phyloP scores from a whole-genome alignment of 2,888 invertebrate species.

The Dolomedes plantarius region DNA sequence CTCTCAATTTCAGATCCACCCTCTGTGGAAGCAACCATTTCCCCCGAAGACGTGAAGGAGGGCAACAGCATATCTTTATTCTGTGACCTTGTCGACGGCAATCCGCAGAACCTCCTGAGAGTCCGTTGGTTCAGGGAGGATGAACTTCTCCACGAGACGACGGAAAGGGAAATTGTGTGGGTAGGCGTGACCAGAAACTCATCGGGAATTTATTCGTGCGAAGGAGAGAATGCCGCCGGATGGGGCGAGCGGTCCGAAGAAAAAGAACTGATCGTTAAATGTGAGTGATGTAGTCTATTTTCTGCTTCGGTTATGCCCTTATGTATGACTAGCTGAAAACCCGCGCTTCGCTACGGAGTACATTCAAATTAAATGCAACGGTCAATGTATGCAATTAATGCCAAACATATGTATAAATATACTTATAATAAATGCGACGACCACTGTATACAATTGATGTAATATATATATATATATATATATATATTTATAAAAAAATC shows the following conservation, averaged over 20 bases:
- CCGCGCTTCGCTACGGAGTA: no score
- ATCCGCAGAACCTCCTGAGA: slow-evolving; percentile 72
- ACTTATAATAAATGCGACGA: no score
- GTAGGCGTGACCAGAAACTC: slow-evolving; percentile 70
- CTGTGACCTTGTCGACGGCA: slow-evolving; percentile 73
- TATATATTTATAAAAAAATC: no score
- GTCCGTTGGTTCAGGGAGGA: slow-evolving; percentile 73
- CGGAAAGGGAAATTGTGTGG: slow-evolving; percentile 73
- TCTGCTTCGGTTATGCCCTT: background rate
- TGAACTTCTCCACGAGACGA: slow-evolving; percentile 72
- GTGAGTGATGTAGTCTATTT: no score
- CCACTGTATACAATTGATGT: no score
- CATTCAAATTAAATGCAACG: no score
- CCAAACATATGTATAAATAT: no score
- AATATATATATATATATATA: no score
- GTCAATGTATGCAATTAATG: no score
- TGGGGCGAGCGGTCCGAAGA: slow-evolving; percentile 67
- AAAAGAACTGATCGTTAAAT: slow-evolving; percentile 72
- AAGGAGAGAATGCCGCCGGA: slow-evolving; percentile 73
- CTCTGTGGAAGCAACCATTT: slow-evolving; percentile 63
- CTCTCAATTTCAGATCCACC: slow-evolving; percentile 68
- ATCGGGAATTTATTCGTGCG: slow-evolving; percentile 73
- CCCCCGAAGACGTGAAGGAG: slow-evolving; percentile 72
- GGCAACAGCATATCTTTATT: slow-evolving; percentile 72
- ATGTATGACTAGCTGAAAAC: no score